Evolutionary conservation across 2,797 vertebrate genomes (phyloP), one percentile per base, ranked within the genome.

Genomic region (Falco concolor): DNA sequence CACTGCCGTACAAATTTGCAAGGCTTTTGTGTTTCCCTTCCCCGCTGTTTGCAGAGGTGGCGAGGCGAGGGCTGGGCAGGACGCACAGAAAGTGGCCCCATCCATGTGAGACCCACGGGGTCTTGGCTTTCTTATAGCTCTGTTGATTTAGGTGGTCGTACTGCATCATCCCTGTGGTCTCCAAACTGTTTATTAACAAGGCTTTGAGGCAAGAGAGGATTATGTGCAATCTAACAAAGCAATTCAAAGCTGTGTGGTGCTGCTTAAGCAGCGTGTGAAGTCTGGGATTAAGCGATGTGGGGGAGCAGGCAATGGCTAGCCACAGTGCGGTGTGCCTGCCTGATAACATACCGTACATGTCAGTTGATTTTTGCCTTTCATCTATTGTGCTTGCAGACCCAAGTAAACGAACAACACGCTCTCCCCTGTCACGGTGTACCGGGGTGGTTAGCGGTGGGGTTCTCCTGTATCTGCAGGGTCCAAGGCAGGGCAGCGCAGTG

Each of bases 401-500:
- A 34, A 6, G 19, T 47, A n/a, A 77, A 44, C 25, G 30, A 52
- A 42, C 25, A 52, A 34, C 34, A 42, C 2, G 0, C 38, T 59
- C 27, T 73, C 61, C n/a, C 40, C 75, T 44, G 20, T 12, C 11
- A 8, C 61, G 27, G 61, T 38, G 50, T 19, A 3, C 60, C 50
- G 2, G 7, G 9, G 47, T 21, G 20, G 14, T 32, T 68, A 40
- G 2, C 9, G 50, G 59, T 16, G 53, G 42, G 27, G 3, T 30
- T 72, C 69, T 92, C n/a, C 19, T 36, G 5, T 82, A 47, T 47
- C 34, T 42, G 72, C 89, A 34, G n/a, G 12, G 2, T 24, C 77
- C n/a, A 8, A 12, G 40, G 7, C 9, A 6, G 0, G 3, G 21
- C 60, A 53, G 8, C 19, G 1, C 1, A 4, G 56, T 36, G 32